These are phyloP conservation scores for Drosophila anomalipes DNA, from an alignment of 2,888 invertebrate species.

Conservation along the genomic window DNA sequence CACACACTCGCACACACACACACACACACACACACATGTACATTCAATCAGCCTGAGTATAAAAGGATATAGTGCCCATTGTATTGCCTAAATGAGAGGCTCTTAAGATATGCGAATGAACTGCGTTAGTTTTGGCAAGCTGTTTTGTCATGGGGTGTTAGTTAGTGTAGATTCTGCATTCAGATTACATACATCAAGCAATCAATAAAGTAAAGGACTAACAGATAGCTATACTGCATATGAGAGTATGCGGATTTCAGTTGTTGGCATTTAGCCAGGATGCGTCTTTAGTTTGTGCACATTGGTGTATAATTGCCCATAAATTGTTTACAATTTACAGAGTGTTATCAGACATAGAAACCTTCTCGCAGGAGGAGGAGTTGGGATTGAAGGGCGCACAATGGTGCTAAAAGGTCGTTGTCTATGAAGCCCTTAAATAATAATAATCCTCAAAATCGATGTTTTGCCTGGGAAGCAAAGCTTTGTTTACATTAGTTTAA, in stretches of 20 bases:
- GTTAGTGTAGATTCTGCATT: constrained; percentile 61
- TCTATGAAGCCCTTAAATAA: background rate
- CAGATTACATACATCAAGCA: constrained; percentile 69
- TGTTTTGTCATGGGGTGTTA: constrained; percentile 36
- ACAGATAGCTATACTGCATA: constrained; percentile 8
- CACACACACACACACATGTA: constrained; percentile 23
- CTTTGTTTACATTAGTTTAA: background rate
- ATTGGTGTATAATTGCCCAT: constrained; percentile 12
- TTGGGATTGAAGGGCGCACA: background rate
- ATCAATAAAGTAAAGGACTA: constrained; percentile 69
- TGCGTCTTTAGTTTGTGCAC: constrained; percentile 58
- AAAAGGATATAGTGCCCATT: constrained; percentile 25
- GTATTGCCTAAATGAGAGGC: constrained; percentile 58
- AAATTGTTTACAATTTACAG: background rate
- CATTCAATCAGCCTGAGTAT: background rate
- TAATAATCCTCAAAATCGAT: background rate
- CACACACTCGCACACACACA: constrained; percentile 33
- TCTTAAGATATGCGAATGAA: constrained; percentile 66
- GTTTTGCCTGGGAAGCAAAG: background rate
- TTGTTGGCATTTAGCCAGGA: constrained; percentile 61
- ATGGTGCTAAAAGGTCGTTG: background rate
- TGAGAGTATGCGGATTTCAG: constrained; percentile 17
- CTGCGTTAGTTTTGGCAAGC: constrained; percentile 44
- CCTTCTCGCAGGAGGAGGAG: too few species aligned
- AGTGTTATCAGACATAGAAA: background rate